Evolutionary conservation across 2,888 invertebrate species (phyloP), one percentile per base, ranked within the genome.

Genomic region (Catocala fraxini): DNA sequence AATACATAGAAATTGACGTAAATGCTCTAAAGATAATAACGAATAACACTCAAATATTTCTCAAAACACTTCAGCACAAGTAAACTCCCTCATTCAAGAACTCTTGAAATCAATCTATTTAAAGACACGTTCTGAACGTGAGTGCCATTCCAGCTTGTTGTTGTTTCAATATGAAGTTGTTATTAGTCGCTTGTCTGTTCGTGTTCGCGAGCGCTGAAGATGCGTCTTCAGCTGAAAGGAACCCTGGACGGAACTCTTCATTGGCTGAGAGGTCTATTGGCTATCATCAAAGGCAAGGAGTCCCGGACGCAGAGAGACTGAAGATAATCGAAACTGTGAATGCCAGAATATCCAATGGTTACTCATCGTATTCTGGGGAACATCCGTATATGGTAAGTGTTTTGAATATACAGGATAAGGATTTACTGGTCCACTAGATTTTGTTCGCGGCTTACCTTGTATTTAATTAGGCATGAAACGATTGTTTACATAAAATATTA

Each of bases 361-460:
- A 13, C 0, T 1, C 0, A 9, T 72, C 71, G 0, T 62, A 42
- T 4, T 15, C 46, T 25, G 61, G 59, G 0, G 65, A 64, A 10
- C 69, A 71, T 12, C 73, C 73, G 3, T 68, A 49, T 43, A 33
- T 65, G 43, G 73, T 72, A 39, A 61, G 59, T 25, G 9, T 39
- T 39, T 9, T 39, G 9, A 39, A 6, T 39, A 39, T 39, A 39
- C 25, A 25, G 25, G 25, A 25, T 25, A 25, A 25, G 25, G 2
- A 39, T 39, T 39, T 39, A 39, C 6, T 39, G 5, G 6, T 1
- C 35, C 35, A 25, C 25, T 25, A 25, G 25, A 1, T 25, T 25
- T 4, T 25, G 25, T 4, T 4, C 25, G 25, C 3, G 25, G 25
- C 25, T 25, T 25, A 3, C 25, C 25, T 25, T 25, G 25, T 4